Evolutionary conservation across 2,113 vertebrate genomes (phyloP).

Genomic region (Cottus gobio): DNA sequence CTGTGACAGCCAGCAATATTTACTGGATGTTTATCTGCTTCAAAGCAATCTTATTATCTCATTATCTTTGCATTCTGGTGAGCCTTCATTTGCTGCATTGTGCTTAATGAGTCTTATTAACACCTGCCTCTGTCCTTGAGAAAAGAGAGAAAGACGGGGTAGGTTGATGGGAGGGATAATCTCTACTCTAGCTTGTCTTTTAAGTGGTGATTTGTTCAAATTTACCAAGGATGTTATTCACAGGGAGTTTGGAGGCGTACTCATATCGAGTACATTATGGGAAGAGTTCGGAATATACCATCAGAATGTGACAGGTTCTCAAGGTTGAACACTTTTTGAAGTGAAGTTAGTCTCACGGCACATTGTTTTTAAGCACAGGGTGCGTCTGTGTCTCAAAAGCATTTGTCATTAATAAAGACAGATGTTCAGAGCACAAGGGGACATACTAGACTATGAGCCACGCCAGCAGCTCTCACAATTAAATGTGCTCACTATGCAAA

Average conservation of each 20-base stretch:
- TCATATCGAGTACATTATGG: conserved; percentile 12
- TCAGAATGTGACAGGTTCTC: conserved; percentile 1
- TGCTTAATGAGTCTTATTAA: conserved; percentile 72
- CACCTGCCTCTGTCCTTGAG: conserved; percentile 65
- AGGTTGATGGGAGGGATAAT: conserved; percentile 58
- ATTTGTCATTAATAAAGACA: conserved; percentile 6
- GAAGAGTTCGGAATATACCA: conserved; percentile 24
- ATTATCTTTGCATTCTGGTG: conserved; percentile 68
- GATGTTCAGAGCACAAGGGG: background rate
- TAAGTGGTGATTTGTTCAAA: conserved; percentile 63
- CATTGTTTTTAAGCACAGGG: conserved; percentile 9
- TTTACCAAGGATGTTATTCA: conserved; percentile 39
- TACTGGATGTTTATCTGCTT: conserved; percentile 68
- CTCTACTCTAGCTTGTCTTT: conserved; percentile 21
- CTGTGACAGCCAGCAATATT: conserved; percentile 63
- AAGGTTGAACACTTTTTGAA: conserved; percentile 23
- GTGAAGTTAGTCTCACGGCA: conserved; percentile 8
- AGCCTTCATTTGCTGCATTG: conserved; percentile 53
- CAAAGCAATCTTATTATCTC: conserved; percentile 66
- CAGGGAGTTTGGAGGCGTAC: conserved; percentile 10
- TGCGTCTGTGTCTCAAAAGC: background rate
- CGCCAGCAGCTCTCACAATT: background rate
- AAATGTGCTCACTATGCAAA: background rate
- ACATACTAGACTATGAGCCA: background rate
- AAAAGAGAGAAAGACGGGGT: conserved; percentile 34